Base-by-base conservation (phyloP, 2,888 invertebrate species). In the Polymixis lichenea region DNA sequence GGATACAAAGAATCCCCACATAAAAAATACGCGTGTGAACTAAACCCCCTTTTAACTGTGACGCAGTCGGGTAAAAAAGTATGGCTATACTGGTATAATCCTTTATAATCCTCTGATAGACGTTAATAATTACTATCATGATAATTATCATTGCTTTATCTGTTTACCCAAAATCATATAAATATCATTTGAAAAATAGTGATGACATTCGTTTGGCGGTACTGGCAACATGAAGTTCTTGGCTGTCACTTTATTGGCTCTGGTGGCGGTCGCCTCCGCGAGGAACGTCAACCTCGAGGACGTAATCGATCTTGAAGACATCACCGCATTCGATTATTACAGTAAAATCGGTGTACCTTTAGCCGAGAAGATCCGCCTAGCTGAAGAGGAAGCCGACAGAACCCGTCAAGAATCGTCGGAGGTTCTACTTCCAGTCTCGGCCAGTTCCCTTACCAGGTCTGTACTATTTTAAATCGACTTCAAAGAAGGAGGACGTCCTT, bases 371-470 rank as follows among this genome's bases (percentile, higher is more conserved):
- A 88, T 91, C 49, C 85, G 80, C 25, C 66, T 86, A 80, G 82
- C 75, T 25, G 82, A 82, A 51, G 85, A 86, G 68, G 82, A 84
- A 56, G 70, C 49, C 2, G 17, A 28, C 25, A 73, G 49, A 28
- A 83, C 17, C 70, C 78, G 7, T 56, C 82, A 22, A 87, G 88
- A 72, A 90, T 91, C 15, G 84, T 88, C 2, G 90, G 89, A 15
- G 91, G 91, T 8, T 61, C 75, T 2, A 13, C 76, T 6, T 56
- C 88, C n/a, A 32, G 56, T 0, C 67, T 84, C 17, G 89, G 88
- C 7, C 81, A 89, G 46, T 86, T 87, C 64, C 89, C 89, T 6
- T 80, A 83, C 77, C 89, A 90, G 87, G 91, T 90, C 25, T 46
- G 11, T 6, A 43, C 17, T 19, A 65, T 61, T 53, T 60, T 38